Conservation (phyloP, 23 tunicate species). For the Styela clava region DNA sequence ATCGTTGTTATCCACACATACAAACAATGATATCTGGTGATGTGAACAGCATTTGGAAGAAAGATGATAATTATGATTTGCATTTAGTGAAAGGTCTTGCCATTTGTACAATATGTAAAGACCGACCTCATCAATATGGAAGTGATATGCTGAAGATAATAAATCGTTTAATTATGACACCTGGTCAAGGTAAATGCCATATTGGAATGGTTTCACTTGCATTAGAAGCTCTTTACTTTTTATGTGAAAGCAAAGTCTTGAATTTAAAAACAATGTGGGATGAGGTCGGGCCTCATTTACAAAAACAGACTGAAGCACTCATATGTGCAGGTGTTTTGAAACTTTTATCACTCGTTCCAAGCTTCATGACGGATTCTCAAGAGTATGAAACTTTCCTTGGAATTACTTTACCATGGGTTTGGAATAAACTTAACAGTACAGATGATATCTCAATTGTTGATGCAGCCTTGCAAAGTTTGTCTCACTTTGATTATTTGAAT, state of each 20-base stretch:
- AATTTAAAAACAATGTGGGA: slow-evolving; percentile 38
- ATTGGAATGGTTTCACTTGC: slow-evolving; percentile 5
- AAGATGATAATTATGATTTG: slow-evolving; percentile 7
- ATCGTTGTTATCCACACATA: slow-evolving; percentile 59
- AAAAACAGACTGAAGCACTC: background rate
- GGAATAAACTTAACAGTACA: slow-evolving; percentile 19
- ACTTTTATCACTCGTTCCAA: slow-evolving; percentile 39
- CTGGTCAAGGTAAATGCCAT: background rate
- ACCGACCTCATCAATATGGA: slow-evolving; percentile 36
- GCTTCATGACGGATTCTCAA: slow-evolving; percentile 10
- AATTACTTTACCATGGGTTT: slow-evolving; percentile 32
- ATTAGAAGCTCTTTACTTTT: slow-evolving; percentile 40
- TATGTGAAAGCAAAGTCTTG: slow-evolving; percentile 37
- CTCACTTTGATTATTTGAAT: slow-evolving; percentile 33
- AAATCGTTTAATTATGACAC: background rate
- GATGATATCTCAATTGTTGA: slow-evolving; percentile 6
- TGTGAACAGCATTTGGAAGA: background rate
- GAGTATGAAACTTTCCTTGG: slow-evolving; percentile 18
- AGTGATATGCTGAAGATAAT: slow-evolving; percentile 47
- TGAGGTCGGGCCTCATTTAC: slow-evolving; percentile 7
- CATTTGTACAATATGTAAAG: slow-evolving; percentile 32
- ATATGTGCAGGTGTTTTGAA: slow-evolving; percentile 23
- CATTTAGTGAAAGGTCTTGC: slow-evolving; percentile 26
- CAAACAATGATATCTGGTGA: slow-evolving; percentile 31
- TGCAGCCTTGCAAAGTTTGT: slow-evolving; percentile 32